Conservation (phyloP, 2,797 vertebrate species). For the Loris lydekkerianus region DNA sequence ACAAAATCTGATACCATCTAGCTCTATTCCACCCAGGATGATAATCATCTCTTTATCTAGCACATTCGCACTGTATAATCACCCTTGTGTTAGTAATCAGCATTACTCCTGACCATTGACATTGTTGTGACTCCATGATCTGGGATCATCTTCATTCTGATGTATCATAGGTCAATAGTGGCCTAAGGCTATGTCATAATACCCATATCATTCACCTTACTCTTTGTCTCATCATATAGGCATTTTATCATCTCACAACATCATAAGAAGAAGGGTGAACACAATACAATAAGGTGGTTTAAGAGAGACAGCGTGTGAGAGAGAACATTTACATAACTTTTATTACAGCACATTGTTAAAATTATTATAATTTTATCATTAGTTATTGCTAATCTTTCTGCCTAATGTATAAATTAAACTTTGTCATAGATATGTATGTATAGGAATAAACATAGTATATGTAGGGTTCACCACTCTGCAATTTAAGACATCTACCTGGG, state of each 20-base stretch:
- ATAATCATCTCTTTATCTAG: not conserved
- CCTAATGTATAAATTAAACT: not conserved
- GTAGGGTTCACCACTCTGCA: not conserved
- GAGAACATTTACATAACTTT: not conserved
- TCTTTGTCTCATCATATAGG: not conserved
- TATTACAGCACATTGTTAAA: not conserved
- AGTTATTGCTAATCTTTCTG: not conserved
- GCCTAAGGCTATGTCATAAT: not conserved
- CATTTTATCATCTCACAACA: not conserved
- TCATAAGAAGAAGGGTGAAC: not conserved
- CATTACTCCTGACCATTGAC: not conserved
- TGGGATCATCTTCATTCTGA: not conserved
- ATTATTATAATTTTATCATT: not conserved
- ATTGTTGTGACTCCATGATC: not conserved
- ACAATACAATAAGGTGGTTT: not conserved
- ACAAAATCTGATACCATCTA: not conserved
- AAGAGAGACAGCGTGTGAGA: not conserved
- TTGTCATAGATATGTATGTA: not conserved
- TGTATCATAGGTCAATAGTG: not conserved
- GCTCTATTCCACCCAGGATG: not conserved
- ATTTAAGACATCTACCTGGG: not conserved
- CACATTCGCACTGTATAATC: not conserved
- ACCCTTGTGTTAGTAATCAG: not conserved
- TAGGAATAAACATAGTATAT: not conserved
- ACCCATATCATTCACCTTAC: not conserved